Conservation (phyloP, 1,140 invertebrate genomes). For the Sogatella furcifera region DNA sequence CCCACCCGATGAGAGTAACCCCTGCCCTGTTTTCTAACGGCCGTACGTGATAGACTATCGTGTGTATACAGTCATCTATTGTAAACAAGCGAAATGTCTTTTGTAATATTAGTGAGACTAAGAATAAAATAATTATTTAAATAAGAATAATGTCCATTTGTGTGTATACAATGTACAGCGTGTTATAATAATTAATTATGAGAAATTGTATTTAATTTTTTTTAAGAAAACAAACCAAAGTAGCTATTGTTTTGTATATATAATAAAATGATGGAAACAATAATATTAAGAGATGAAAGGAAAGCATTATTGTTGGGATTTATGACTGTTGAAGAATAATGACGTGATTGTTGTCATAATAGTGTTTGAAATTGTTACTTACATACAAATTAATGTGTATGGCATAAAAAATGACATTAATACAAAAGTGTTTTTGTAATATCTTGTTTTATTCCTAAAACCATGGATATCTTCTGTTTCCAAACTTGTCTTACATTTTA, state of each 20-base stretch:
- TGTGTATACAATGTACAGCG: constrained; percentile 16
- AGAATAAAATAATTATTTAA: constrained; percentile 4
- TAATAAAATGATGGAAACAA: not conserved
- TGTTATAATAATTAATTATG: constrained; percentile 8
- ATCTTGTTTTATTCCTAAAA: not conserved
- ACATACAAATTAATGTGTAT: constrained; percentile 1
- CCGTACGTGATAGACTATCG: no score
- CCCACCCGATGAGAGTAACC: not conserved
- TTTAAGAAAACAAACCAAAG: constrained; percentile 1
- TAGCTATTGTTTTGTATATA: constrained; percentile 2
- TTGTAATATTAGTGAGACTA: constrained; percentile 11
- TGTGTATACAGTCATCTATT: not conserved
- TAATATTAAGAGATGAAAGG: not conserved
- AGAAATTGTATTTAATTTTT: constrained; percentile 1
- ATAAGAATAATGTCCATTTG: constrained; percentile 10
- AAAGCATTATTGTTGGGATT: not conserved
- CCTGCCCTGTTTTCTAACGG: not conserved
- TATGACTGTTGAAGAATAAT: constrained; percentile 1
- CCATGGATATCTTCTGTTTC: no score
- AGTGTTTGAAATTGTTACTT: constrained; percentile 4
- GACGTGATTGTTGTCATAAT: not conserved
- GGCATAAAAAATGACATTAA: constrained; percentile 1
- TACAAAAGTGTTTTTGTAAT: not conserved
- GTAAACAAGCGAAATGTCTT: not conserved
- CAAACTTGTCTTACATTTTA: no score